phyloP scores from a whole-genome alignment of 2,797 vertebrate genomes.

The Hapalemur alaotrensis region DNA sequence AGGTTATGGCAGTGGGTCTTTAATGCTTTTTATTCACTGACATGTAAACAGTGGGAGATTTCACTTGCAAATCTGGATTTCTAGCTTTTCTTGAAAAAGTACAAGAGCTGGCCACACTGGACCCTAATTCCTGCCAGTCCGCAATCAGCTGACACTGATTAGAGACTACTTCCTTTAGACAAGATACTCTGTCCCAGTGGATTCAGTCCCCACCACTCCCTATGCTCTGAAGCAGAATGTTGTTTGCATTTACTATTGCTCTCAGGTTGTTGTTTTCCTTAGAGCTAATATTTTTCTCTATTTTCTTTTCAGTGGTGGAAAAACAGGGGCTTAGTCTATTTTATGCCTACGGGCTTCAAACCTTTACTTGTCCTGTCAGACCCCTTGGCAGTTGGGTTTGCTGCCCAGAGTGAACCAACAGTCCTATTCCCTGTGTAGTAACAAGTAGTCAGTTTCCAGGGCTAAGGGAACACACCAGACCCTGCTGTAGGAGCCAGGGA shows the following conservation, averaged over 20 bases:
- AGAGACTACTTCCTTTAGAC: not conserved
- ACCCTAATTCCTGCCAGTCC: not conserved
- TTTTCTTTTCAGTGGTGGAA: not conserved
- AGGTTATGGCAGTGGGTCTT: not conserved
- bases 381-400: not conserved
- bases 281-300: not conserved
- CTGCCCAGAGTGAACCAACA: not conserved
- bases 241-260: not conserved
- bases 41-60: not conserved
- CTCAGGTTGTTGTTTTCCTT: not conserved
- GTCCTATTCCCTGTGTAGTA: not conserved
- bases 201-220: not conserved
- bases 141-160: not conserved
- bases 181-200: not conserved
- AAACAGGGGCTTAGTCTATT: not conserved
- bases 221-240: not conserved
- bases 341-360: not conserved
- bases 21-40: not conserved
- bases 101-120: not conserved
- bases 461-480: not conserved
- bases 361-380: not conserved
- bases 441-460: not conserved
- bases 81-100: not conserved
- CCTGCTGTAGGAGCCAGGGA: not conserved
- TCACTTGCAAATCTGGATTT: not conserved